Evolutionary conservation across 2,888 invertebrate genomes (phyloP).

Genomic region (Koerneria pararmatus): DNA sequence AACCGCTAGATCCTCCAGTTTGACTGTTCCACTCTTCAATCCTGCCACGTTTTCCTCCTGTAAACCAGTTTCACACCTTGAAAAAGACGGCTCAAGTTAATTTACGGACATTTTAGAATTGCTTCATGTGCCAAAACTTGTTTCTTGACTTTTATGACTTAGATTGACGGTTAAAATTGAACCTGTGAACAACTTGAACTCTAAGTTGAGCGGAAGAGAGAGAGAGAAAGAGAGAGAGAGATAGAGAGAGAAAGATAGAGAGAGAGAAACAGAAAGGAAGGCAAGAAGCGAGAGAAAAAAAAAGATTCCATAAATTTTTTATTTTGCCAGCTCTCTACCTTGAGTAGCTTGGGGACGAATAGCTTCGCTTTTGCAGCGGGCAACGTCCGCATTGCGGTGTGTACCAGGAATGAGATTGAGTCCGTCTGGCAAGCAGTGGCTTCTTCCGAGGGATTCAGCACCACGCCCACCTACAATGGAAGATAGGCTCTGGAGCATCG

Average conservation of each 20-base stretch:
- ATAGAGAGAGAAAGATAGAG: no score
- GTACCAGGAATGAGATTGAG: conserved; percentile 57
- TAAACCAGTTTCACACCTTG: neutral
- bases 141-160: no score
- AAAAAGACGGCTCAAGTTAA: neutral
- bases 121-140: no score
- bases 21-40: conserved; percentile 58
- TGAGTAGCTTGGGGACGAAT: conserved; percentile 64
- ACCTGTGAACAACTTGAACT: no score
- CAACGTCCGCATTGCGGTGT: conserved; percentile 61
- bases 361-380: conserved; percentile 61
- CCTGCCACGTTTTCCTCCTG: conserved; percentile 61
- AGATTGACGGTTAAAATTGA: no score
- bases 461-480: conserved; percentile 23
- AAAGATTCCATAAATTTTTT: no score
- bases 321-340: no score
- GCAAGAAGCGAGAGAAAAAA: no score
- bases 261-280: no score
- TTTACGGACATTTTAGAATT: neutral
- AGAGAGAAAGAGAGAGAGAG: no score
- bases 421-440: conserved; percentile 27
- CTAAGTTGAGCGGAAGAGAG: no score
- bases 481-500: no score
- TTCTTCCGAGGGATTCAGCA: conserved; percentile 32
- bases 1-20: conserved; percentile 62